phyloP scores from a whole-genome alignment of 2,888 invertebrate species.

The Acanthosoma haemorrhoidale region DNA sequence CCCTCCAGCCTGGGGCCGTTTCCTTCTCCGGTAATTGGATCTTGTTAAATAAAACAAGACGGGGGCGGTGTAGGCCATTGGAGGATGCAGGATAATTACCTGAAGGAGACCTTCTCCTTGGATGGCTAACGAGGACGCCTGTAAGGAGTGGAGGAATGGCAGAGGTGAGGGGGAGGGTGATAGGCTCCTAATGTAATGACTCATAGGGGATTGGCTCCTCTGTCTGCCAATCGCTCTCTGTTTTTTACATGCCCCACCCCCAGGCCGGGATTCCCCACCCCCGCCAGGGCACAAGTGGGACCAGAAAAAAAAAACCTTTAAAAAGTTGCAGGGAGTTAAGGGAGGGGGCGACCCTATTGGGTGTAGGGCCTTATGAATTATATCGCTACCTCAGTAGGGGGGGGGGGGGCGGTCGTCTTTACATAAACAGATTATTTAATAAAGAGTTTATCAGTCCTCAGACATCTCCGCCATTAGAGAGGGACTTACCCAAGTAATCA shows the following conservation, averaged over 20 bases:
- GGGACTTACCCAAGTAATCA: neutral
- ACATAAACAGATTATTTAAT: slow-evolving; percentile 7
- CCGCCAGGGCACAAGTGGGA: neutral
- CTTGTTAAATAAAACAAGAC: slow-evolving; percentile 6
- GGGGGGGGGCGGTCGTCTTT: neutral
- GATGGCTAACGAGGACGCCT: no score
- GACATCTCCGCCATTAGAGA: neutral
- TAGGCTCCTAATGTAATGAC: slow-evolving; percentile 26
- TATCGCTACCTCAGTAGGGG: neutral
- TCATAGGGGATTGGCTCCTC: slow-evolving; percentile 18
- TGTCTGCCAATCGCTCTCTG: neutral
- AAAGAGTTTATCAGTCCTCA: neutral
- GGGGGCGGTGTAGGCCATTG: neutral
- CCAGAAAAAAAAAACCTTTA: neutral
- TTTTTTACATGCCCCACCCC: neutral
- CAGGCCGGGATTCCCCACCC: neutral
- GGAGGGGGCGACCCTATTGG: no score
- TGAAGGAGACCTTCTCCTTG: neutral
- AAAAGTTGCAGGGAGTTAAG: no score
- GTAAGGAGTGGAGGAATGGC: slow-evolving; percentile 7
- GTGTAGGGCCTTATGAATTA: neutral
- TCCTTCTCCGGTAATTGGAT: neutral
- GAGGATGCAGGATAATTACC: neutral
- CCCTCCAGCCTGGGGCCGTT: no score
- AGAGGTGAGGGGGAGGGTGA: neutral